A percentile compares a stretch with the other conserved stretches of the same genome.
These are phyloP conservation scores for Lucilia sericata DNA, from an alignment of 1,140 invertebrate species.

Conservation along the genomic window DNA sequence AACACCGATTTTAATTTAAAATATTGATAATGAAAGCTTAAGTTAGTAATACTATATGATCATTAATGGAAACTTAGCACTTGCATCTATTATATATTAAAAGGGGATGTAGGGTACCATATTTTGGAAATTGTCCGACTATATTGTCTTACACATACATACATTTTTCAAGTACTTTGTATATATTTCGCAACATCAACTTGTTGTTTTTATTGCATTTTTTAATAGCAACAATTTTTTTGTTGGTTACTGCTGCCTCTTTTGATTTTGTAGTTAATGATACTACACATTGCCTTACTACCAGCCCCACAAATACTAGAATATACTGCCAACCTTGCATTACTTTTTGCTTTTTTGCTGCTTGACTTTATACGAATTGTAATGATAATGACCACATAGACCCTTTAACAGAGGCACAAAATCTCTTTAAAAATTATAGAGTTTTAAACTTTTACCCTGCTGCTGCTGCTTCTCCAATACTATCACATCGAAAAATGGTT, in stretches of 20 bases:
- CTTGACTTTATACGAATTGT: slow-evolving; percentile 14
- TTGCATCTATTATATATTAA: no score
- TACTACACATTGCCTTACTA: background rate
- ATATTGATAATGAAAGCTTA: no score
- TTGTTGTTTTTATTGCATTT: background rate
- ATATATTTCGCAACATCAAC: slow-evolving; percentile 9
- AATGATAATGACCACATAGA: slow-evolving; percentile 41
- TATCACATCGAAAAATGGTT: no score
- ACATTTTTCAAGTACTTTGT: slow-evolving; percentile 29
- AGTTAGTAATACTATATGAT: no score
- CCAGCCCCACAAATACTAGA: no score
- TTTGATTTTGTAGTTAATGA: background rate
- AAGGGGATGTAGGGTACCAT: no score
- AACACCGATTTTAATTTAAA: no score
- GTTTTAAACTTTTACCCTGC: background rate
- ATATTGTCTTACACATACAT: background rate
- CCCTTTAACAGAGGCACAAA: slow-evolving; percentile 33
- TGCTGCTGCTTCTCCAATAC: background rate
- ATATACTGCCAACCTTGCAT: background rate
- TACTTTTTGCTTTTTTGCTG: background rate
- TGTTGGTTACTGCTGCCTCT: background rate
- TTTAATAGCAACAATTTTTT: background rate
- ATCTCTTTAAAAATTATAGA: slow-evolving; percentile 30
- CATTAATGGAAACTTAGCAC: no score
- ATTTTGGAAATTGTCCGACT: no score